Base-by-base conservation (phyloP, 2,888 invertebrate genomes). In the Ditula angustiorana region DNA sequence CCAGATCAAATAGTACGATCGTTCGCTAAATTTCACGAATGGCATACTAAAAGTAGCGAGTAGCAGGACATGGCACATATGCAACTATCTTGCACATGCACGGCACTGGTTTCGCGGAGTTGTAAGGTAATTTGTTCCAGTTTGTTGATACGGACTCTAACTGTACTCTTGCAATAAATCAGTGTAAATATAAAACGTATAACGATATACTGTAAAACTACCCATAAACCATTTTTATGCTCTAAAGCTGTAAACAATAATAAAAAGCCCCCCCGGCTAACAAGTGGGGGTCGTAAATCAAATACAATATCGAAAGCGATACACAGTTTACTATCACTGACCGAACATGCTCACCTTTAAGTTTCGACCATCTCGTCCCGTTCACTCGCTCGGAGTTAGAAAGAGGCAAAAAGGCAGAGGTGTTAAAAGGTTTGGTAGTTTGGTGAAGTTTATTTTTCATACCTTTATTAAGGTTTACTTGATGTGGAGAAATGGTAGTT, bases 211-310 rank as follows among this genome's bases (percentile, higher is more conserved):
- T 35, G 53, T 53, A 23, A 35, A 53, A 53, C 35, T 24, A 23
- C 10, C 23, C 21, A 35, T 53, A 53, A 53, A 53, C 7, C 35
- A 23, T 23, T 53, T 53, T 53, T 50, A 49, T 49, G 49, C 16
- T 28, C 61, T 26, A 13, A 26, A 37, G 30, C 41, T 28, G 61
- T 37, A 49, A 56, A 49, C 56, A 56, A 62, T 62, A 55, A 41
- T 50, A 50, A 30, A 30, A 50, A 50, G 33, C 53, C 10, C 46
- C 46, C 26, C 13, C 1, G 35, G 33, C 52, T 53, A 59, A 59
- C 52, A 64, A 64, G 58, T 52, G 46, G 46, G 26, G 52, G 37
- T 47, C 58, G 64, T 64, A 64, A 64, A 64, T 64, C 64, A 64
- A 64, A 59, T 53, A 46, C 64, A 53, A 64, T 64, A 64, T 47